Evolutionary conservation across 2,888 invertebrate species (phyloP), one percentile per base, ranked within the genome.

Genomic region (Aporophyla nigra): DNA sequence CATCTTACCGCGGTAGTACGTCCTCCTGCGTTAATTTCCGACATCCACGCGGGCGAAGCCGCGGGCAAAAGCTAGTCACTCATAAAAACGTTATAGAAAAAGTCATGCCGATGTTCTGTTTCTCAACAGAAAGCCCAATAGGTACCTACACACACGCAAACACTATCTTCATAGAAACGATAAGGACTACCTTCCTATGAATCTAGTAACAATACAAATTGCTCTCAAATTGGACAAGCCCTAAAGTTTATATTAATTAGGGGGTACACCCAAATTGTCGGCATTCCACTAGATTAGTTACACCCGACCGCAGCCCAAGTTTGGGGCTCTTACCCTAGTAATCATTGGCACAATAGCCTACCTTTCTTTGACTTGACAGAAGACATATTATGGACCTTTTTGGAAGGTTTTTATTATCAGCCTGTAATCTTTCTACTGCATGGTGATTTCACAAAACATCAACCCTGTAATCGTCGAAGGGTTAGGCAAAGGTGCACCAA

Each of bases 241-340:
- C 73, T 74, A 81, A 87, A 88, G 80, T 87, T 88, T 79, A 82
- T 86, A 88, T 86, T 87, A 86, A 88, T 86, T 85, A 76, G 76
- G 76, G 77, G 74, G 70, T 65, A 59, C 61, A 71, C 76, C 68
- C 84, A 84, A 88, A 88, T 88, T 85, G 86, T 83, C 75, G 75
- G 88, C 77, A 87, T 87, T 87, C 88, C 88, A 56, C 78, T 85
- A 85, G 85, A 87, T 87, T 87, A 87, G 83, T 83, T 74, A 69
- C 68, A 74, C 69, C 65, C 83, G 62, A 85, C 86, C 86, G 80
- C 86, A n/a, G 78, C 43, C 77, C 63, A 83, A 83, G 78, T 84
- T 87, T 78, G 79, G 78, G 80, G 67, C 9, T 72, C 66, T 43
- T 75, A 78, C 78, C 77, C 78, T 67, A 59, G 79, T 86, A 81